Evolutionary conservation across 2,888 invertebrate genomes (phyloP), one percentile per base, ranked within the genome.

Genomic region (Eremobia ochroleuca): DNA sequence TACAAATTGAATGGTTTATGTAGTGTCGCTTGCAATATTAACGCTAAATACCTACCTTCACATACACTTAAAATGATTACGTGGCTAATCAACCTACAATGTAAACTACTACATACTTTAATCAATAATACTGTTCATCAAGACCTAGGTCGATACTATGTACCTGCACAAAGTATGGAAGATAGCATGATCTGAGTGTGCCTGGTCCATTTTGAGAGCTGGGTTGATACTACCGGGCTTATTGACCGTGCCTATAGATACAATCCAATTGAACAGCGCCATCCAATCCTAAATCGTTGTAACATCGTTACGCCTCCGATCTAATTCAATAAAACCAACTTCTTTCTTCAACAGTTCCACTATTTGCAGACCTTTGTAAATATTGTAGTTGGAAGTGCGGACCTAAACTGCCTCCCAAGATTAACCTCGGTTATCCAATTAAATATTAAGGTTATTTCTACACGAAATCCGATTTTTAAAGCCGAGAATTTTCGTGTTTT

Each of bases 311-410:
- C 81, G 82, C 58, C 83, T 66, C 71, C 68, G 76, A 79, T 85
- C 79, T 89, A 87, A 88, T 89, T 89, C 88, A 89, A 88, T 88
- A 81, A 86, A 84, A 72, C 73, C 67, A 84, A 79, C 77, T 86
- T 88, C 79, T 87, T 89, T 89, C 79, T 82, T 76, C 79, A 81
- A 74, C 79, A 73, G 76, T 79, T 76, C 52, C 81, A 79, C 82
- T 85, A 85, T 86, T 89, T 89, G 88, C 88, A 85, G 88, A 86
- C 91, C 92, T 91, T 85, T 89, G 92, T 92, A 92, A 92, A 92
- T 92, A 92, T 91, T 91, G 87, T 90, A 92, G 91, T 89, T 86
- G 76, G 85, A 79, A 86, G 82, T 83, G 77, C 85, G 80, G 87
- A 82, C 87, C 87, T 90, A 87, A 89, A 90, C 87, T 88, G 89